phyloP scores from a whole-genome alignment of 2,113 vertebrate species.

The Microtus oregoni region DNA sequence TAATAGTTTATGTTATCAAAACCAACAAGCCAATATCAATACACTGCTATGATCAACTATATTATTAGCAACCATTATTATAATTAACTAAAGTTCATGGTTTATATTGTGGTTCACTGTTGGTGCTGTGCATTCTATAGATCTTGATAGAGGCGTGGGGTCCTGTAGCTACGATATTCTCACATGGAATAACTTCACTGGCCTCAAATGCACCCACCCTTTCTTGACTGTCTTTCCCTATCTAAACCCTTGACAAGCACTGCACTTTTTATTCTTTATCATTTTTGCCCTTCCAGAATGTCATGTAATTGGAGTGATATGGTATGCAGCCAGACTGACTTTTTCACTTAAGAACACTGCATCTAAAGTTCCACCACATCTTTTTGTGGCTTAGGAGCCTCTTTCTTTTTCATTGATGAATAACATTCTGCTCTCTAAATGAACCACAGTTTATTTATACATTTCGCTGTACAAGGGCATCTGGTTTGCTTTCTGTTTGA shows the following conservation, averaged over 20 bases:
- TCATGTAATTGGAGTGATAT: not conserved
- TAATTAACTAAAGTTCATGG: not conserved
- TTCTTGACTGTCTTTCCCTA: not conserved
- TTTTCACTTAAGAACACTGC: not conserved
- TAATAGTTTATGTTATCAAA: not conserved
- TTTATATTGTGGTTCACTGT: not conserved
- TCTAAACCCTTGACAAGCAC: not conserved
- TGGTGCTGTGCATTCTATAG: not conserved
- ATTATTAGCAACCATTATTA: not conserved
- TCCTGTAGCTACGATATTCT: too few species aligned
- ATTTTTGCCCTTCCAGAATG: slow-evolving; percentile 11
- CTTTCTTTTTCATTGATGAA: not conserved
- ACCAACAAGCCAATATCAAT: not conserved
- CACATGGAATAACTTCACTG: not conserved
- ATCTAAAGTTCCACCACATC: not conserved
- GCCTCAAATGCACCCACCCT: not conserved
- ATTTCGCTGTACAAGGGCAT: not conserved
- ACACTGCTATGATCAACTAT: not conserved
- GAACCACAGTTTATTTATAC: not conserved
- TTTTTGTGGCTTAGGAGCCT: not conserved
- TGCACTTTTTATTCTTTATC: not conserved
- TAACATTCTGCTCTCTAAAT: not conserved
- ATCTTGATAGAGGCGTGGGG: not conserved
- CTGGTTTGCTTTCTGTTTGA: slow-evolving; percentile 35
- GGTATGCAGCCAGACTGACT: not conserved